A percentile compares a stretch with the other conserved stretches of the same genome.
Conservation (phyloP, 1,140 invertebrate species). For the Apis dorsata region DNA sequence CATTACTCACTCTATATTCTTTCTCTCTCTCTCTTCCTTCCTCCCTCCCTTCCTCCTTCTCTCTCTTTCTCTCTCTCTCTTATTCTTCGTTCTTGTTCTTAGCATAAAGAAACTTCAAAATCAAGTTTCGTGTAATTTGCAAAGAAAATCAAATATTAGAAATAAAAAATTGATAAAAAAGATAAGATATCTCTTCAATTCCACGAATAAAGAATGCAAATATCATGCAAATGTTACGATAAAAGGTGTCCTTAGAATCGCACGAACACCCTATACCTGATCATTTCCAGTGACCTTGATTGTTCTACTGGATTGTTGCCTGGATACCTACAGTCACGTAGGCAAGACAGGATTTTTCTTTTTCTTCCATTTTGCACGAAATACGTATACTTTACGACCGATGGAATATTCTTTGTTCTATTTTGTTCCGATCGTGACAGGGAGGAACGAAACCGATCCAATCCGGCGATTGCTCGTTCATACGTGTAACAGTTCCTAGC, state of each 20-base stretch:
- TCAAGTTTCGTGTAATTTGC: no score
- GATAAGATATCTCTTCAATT: no score
- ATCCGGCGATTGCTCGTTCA: neutral
- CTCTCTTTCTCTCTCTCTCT: no score
- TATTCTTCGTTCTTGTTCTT: no score
- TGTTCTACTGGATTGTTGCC: constrained; percentile 10
- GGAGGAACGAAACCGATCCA: neutral
- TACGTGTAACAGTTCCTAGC: constrained; percentile 33
- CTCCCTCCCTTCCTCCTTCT: no score
- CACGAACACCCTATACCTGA: constrained; percentile 15
- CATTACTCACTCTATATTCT: no score
- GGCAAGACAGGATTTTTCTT: neutral
- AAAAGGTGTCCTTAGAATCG: neutral
- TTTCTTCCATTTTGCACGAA: neutral
- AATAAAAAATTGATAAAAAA: no score
- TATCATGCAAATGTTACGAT: neutral
- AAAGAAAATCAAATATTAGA: no score
- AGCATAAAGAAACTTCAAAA: no score
- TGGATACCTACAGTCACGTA: constrained; percentile 38
- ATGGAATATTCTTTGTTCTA: neutral
- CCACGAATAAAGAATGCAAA: no score
- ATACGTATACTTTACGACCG: neutral
- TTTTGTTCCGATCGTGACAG: neutral
- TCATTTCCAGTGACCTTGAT: constrained; percentile 44
- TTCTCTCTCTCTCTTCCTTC: no score